A percentile compares a stretch with the other conserved stretches of the same genome.
These are phyloP conservation scores for Clarias platycephalus DNA, from an alignment of 2,797 vertebrate species.

Conservation along the genomic window DNA sequence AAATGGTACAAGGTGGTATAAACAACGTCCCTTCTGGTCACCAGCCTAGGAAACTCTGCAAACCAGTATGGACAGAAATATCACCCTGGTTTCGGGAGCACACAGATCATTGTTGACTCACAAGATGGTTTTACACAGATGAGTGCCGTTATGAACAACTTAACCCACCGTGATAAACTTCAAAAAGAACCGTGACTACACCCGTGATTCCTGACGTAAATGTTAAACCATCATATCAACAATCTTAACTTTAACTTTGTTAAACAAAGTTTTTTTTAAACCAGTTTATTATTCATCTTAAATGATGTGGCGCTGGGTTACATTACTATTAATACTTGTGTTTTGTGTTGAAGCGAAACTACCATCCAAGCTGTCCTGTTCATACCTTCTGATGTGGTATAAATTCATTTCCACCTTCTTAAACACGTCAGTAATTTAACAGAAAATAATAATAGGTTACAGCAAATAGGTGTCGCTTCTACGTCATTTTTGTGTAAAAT, in stretches of 20 bases:
- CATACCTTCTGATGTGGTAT: not conserved
- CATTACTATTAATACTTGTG: too few relatives aligned
- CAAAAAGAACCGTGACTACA: not conserved
- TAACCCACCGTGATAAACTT: not conserved
- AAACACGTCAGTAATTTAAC: not conserved
- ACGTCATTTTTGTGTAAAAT: constrained; percentile 67
- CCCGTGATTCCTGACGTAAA: not conserved
- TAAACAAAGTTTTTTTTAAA: not conserved
- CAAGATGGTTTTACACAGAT: not conserved
- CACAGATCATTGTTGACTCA: not conserved
- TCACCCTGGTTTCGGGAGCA: not conserved
- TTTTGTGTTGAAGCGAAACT: not conserved
- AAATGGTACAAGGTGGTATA: not conserved
- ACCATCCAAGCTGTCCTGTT: not conserved
- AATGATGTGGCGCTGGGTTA: not conserved
- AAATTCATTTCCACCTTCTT: not conserved
- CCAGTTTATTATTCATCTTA: not conserved
- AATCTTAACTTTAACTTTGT: not conserved
- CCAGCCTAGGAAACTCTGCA: not conserved
- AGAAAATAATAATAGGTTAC: not conserved
- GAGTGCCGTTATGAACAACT: not conserved
- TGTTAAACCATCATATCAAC: not conserved
- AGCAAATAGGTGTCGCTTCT: not conserved
- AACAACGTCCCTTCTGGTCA: not conserved
- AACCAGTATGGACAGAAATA: not conserved